phyloP scores from a whole-genome alignment of 2,888 invertebrate genomes.

The Prostheceraeus crozeri region DNA sequence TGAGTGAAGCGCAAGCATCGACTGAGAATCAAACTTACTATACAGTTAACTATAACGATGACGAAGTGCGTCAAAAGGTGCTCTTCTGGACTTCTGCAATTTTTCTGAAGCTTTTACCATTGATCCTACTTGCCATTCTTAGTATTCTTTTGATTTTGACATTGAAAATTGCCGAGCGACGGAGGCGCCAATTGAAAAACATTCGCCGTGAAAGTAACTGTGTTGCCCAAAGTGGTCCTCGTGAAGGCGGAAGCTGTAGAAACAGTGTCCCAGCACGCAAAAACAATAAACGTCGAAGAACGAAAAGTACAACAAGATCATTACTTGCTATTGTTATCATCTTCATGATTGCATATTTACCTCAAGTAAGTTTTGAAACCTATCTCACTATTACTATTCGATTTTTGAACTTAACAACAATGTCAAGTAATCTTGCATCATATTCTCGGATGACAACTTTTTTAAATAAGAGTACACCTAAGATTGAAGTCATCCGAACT shows the following conservation, averaged over 20 bases:
- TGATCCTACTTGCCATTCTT: conserved; percentile 30
- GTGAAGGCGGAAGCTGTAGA: too few relatives aligned
- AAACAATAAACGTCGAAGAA: too few relatives aligned
- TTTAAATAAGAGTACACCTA: too few relatives aligned
- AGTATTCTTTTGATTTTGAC: conserved; percentile 29
- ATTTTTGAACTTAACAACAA: too few relatives aligned
- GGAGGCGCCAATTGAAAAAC: conserved; percentile 22
- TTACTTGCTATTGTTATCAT: conserved; percentile 32
- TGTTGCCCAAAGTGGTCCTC: too few relatives aligned
- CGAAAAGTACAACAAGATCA: conserved; percentile 27
- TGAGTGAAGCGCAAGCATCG: background rate
- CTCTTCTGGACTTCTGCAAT: conserved; percentile 31
- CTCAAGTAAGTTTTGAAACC: conserved; percentile 36
- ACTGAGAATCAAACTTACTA: background rate
- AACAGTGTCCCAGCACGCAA: too few relatives aligned
- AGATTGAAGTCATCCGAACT: too few relatives aligned
- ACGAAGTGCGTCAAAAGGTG: background rate
- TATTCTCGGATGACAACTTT: too few relatives aligned
- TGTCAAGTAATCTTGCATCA: too few relatives aligned
- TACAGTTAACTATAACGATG: background rate
- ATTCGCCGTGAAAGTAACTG: too few relatives aligned
- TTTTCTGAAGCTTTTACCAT: conserved; percentile 24
- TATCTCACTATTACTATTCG: too few relatives aligned
- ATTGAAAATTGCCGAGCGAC: conserved; percentile 13
- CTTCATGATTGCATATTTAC: conserved; percentile 29